Conservation (phyloP, 2,888 invertebrate species). For the Epirrhoe alternata region DNA sequence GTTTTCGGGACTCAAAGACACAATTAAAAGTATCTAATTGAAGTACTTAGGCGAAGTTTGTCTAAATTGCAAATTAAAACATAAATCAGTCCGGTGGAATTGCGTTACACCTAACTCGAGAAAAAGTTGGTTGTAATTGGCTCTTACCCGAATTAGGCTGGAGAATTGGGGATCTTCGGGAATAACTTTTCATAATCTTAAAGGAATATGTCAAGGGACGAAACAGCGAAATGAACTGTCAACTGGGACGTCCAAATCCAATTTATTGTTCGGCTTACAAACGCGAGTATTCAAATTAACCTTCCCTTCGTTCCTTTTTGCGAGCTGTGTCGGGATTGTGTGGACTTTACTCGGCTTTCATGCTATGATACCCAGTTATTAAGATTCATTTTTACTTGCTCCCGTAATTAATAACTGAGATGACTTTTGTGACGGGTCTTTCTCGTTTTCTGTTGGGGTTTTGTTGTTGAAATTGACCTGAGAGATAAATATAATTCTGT, state of each 20-base stretch:
- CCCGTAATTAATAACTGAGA: slow-evolving; percentile 48
- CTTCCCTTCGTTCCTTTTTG: slow-evolving; percentile 70
- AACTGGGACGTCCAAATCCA: slow-evolving; percentile 81
- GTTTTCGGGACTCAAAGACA: slow-evolving; percentile 48
- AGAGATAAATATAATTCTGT: slow-evolving; percentile 33
- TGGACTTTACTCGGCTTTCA: slow-evolving; percentile 56
- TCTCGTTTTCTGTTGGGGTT: slow-evolving; percentile 48
- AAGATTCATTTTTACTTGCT: slow-evolving; percentile 66
- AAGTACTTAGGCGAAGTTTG: slow-evolving; percentile 45
- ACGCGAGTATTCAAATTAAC: slow-evolving; percentile 79
- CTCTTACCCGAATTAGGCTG: slow-evolving; percentile 72
- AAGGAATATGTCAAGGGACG: slow-evolving; percentile 76
- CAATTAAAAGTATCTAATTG: slow-evolving; percentile 64
- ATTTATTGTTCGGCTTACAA: slow-evolving; percentile 77
- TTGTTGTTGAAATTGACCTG: slow-evolving; percentile 44
- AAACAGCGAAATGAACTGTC: slow-evolving; percentile 82
- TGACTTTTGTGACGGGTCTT: slow-evolving; percentile 48
- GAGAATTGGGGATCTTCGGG: slow-evolving; percentile 53
- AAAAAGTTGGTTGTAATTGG: slow-evolving; percentile 68
- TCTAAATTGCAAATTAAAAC: slow-evolving; percentile 61
- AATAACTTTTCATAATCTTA: slow-evolving; percentile 81
- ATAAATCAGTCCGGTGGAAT: slow-evolving; percentile 69
- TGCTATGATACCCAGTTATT: slow-evolving; percentile 65
- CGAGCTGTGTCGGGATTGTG: slow-evolving; percentile 61
- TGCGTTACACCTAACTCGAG: slow-evolving; percentile 68